These are phyloP conservation scores for Pseudomugil gertrudae DNA, from an alignment of 2,797 vertebrate genomes.

Conservation along the genomic window DNA sequence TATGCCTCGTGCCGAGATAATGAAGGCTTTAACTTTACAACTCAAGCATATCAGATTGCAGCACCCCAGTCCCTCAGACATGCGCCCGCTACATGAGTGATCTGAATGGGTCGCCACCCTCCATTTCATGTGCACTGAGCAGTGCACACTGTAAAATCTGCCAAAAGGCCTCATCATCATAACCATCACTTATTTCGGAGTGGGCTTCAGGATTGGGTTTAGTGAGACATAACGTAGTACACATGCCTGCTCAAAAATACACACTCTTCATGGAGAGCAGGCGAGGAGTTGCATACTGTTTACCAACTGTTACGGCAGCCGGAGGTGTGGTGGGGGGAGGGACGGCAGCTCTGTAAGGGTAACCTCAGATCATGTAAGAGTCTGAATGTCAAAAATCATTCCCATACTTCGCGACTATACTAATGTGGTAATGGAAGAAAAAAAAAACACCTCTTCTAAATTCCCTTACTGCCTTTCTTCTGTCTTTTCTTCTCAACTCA, in stretches of 20 bases:
- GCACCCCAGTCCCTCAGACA: conserved; percentile 69
- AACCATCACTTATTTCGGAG: conserved; percentile 65
- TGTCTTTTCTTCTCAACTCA: conserved; percentile 73
- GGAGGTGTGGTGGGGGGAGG: conserved; percentile 24
- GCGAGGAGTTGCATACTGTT: conserved; percentile 61
- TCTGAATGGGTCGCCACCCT: conserved; percentile 75
- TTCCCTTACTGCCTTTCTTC: conserved; percentile 61
- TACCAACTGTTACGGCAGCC: conserved; percentile 70
- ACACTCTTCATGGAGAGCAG: conserved; percentile 45
- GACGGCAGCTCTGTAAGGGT: conserved; percentile 42
- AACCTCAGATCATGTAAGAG: conserved; percentile 60
- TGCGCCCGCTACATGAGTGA: conserved; percentile 68
- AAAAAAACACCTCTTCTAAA: conserved; percentile 46
- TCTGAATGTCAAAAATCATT: conserved; percentile 65
- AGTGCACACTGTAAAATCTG: conserved; percentile 65
- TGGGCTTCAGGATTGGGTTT: conserved; percentile 41
- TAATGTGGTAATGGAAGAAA: conserved; percentile 43
- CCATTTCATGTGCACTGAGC: conserved; percentile 76
- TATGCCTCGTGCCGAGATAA: conserved; percentile 89
- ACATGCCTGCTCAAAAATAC: conserved; percentile 31
- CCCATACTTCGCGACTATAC: conserved; percentile 60
- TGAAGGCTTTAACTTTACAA: conserved; percentile 84
- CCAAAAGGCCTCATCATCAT: conserved; percentile 79
- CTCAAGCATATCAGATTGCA: conserved; percentile 79
- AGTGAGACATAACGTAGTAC: conserved; percentile 62